A percentile compares a stretch with the other conserved stretches of the same genome.
phyloP scores from a whole-genome alignment of 37 sponge, comb jelly and placozoan species.

The Eunapius fragilis region DNA sequence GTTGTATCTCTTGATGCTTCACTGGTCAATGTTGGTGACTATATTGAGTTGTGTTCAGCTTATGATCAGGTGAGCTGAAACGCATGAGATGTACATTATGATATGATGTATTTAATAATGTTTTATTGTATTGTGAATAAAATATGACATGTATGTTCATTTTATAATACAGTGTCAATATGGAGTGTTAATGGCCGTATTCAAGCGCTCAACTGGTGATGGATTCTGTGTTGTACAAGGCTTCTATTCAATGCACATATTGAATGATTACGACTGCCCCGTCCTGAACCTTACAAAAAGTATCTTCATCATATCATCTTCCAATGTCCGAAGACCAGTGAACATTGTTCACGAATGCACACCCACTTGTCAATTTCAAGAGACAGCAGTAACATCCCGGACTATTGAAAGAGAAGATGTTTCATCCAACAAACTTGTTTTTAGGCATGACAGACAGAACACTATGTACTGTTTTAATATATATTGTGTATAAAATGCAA shows the following conservation, averaged over 20 bases:
- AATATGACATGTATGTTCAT: not conserved
- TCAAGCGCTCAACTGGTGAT: not conserved
- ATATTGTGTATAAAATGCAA: not conserved
- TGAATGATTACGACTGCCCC: not conserved
- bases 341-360: not conserved
- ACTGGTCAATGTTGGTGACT: not conserved
- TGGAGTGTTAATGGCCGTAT: not conserved
- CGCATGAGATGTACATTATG: not conserved
- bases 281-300: not conserved
- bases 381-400: not conserved
- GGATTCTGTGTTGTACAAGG: not conserved
- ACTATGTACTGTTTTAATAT: not conserved
- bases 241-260: not conserved
- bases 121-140: too few relatives aligned
- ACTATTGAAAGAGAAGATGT: not conserved
- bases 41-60: not conserved
- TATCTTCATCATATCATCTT: not conserved
- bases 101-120: not conserved
- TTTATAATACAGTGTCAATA: not conserved
- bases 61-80: not conserved
- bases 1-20: not conserved
- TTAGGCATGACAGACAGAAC: not conserved
- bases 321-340: not conserved
- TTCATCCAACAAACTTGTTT: not conserved
- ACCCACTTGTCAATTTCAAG: not conserved